Evolutionary conservation across 2,797 vertebrate species (phyloP), one percentile per base, ranked within the genome.

Genomic region (Sebastes itinus): DNA sequence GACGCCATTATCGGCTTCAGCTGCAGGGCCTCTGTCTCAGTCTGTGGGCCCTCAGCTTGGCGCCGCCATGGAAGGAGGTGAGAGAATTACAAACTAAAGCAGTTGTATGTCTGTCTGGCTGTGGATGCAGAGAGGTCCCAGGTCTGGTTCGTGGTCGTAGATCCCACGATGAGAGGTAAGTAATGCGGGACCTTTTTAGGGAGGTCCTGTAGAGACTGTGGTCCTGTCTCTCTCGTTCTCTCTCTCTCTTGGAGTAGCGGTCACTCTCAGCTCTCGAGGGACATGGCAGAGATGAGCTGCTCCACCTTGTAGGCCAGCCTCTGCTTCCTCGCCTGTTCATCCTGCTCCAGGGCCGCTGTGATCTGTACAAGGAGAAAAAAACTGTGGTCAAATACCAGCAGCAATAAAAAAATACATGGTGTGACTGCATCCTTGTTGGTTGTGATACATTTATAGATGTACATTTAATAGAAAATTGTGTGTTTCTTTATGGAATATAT

Each of bases 291-390:
- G 60, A 99, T 98, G 71, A 99, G 97, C 86, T 99, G 98, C 85
- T 99, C 98, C 90, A 99, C 97, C 93, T 99, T 99, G 94, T 98
- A 98, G 0, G 97, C 96, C 92, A 99, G 92, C 35, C 96, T 95
- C 94, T 99, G 98, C 89, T 98, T 96, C 86, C 96, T 96, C 0
- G 98, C 98, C 90, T 99, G 98, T 14, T 99, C 98, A 0, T 99
- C 98, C 87, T 97, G 97, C 86, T 99, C 98, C 89, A 99, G 87
- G 2, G 98, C 97, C 8, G 96, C 94, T 0, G 97, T 97, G 90
- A 99, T 98, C 98, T 99, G 94, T 18, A 20, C 9, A 67, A 67
- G 30, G 59, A 46, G 2, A 49, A 6, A 55, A 49, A 75, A 28
- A 66, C 64, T 1, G 2, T 2, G 18, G 35, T 91, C 63, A 83